Conservation (phyloP, 1,140 invertebrate genomes). For the Notospermus geniculatus region DNA sequence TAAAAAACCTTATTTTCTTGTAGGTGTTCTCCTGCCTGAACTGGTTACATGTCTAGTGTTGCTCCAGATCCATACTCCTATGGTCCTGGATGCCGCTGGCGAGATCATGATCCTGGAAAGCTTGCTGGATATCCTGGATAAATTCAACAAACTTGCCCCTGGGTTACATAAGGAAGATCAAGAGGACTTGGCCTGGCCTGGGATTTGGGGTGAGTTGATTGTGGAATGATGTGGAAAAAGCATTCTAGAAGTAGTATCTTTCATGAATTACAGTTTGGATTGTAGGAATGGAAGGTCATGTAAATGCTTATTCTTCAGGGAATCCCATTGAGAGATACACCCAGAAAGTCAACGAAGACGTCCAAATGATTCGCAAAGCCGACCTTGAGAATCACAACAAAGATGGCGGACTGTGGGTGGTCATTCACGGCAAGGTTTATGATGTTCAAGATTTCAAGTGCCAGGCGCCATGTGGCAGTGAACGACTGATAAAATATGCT, state of each 20-base stretch:
- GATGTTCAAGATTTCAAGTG: constrained; percentile 81
- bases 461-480: constrained; percentile 60
- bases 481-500: constrained; percentile 63
- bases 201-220: constrained; percentile 60
- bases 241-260: no score
- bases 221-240: no score
- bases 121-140: constrained; percentile 68
- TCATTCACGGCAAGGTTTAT: constrained; percentile 85
- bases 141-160: constrained; percentile 72
- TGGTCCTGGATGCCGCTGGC: constrained; percentile 64
- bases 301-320: constrained; percentile 25
- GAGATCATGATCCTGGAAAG: constrained; percentile 66
- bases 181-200: constrained; percentile 89
- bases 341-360: constrained; percentile 62
- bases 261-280: no score
- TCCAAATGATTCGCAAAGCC: constrained; percentile 71
- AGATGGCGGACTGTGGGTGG: constrained; percentile 88
- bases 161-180: constrained; percentile 73
- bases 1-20: no score
- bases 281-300: no score
- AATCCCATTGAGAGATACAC: constrained; percentile 40
- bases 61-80: constrained; percentile 67
- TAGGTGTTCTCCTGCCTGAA: constrained; percentile 76
- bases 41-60: constrained; percentile 73
- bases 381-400: constrained; percentile 90